These are phyloP conservation scores for Octomys mimax DNA, from an alignment of 2,797 vertebrate genomes.

Conservation along the genomic window DNA sequence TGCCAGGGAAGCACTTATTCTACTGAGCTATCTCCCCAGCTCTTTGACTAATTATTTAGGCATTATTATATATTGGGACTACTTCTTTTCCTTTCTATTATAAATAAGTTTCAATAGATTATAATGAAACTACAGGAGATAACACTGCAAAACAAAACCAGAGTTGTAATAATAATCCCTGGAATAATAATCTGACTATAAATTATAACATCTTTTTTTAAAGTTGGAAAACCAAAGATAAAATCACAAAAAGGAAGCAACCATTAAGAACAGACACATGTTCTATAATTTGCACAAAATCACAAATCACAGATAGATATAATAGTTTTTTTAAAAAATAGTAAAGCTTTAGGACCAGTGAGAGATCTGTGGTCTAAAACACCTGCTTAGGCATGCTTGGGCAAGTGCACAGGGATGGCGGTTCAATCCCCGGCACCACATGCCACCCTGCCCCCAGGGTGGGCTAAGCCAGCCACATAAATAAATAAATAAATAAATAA, in stretches of 20 bases:
- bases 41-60: too few relatives aligned
- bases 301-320: not conserved
- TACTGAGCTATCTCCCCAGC: too few relatives aligned
- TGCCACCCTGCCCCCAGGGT: too few relatives aligned
- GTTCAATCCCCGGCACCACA: too few relatives aligned
- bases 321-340: slow-evolving; percentile 15
- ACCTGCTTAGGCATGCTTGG: too few relatives aligned
- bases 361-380: too few relatives aligned
- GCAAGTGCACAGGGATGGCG: too few relatives aligned
- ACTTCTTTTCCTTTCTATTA: not conserved
- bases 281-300: slow-evolving; percentile 22
- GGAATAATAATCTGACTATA: slow-evolving; percentile 24
- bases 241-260: not conserved
- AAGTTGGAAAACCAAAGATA: slow-evolving; percentile 45
- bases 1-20: too few relatives aligned
- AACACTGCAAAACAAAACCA: not conserved
- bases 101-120: slow-evolving; percentile 20
- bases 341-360: not conserved
- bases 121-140: not conserved
- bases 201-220: slow-evolving; percentile 17
- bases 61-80: not conserved
- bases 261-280: not conserved
- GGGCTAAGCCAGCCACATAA: too few relatives aligned
- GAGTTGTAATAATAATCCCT: not conserved
- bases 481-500: not conserved